phyloP scores from a whole-genome alignment of 2,113 vertebrate species.

The Vanacampus margaritifer region DNA sequence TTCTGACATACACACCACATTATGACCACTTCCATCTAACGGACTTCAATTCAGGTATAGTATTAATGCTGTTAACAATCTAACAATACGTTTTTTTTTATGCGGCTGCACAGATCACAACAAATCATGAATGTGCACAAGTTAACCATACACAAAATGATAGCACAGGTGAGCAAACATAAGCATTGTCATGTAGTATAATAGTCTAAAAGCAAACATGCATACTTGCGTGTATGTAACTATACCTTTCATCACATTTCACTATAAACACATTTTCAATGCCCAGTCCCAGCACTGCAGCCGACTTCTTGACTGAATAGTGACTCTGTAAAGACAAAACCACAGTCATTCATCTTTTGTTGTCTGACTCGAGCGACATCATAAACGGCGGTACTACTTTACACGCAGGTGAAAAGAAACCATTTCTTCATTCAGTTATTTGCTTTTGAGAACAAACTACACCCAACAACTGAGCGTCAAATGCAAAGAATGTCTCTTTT shows the following conservation, averaged over 20 bases:
- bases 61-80: not conserved
- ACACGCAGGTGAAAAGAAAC: not conserved
- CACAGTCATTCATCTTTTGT: not conserved
- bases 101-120: not conserved
- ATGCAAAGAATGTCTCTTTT: too few relatives aligned
- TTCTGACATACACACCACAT: not conserved
- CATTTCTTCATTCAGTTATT: not conserved
- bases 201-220: not conserved
- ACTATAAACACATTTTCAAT: slow-evolving; percentile 66
- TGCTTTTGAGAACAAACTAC: not conserved
- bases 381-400: too few relatives aligned
- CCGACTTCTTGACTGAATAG: slow-evolving; percentile 72
- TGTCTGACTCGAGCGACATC: too few relatives aligned
- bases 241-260: slow-evolving; percentile 72
- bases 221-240: not conserved
- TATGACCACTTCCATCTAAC: not conserved
- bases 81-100: not conserved
- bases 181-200: slow-evolving; percentile 1
- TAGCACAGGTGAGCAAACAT: slow-evolving; percentile 46
- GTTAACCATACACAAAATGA: not conserved
- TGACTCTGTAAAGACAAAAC: slow-evolving; percentile 60
- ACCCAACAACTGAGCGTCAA: too few relatives aligned
- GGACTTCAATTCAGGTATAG: not conserved
- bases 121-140: not conserved
- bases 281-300: slow-evolving; percentile 63